Evolutionary conservation across 2,113 vertebrate species (phyloP), one percentile per base, ranked within the genome.

Genomic region (Antechinus stuartii): DNA sequence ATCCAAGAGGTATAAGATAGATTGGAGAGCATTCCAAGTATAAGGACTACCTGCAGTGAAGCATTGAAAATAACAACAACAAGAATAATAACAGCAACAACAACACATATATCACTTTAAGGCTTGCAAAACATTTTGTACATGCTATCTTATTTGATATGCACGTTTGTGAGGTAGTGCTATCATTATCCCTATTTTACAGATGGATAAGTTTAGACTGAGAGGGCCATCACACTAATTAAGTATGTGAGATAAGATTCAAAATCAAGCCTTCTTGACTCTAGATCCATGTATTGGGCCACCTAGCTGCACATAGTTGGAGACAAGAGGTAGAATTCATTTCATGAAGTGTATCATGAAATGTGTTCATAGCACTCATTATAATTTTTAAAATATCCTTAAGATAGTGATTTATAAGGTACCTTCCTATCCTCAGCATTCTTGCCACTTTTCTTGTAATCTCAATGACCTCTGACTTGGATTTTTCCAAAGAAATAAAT

Each of bases 41-140:
- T 42, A 10, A 84, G 19, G 6, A 42, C n/a, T 42, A 7, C 16
- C 68, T 42, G 68, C 19, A 84, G 61, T 35, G 30, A 68, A 16
- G 2, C 19, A 84, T 84, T 84, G 35, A 84, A 42, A 84, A 84
- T 11, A 52, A 52, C 26, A 57, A 26, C 50, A 54, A 23, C 16
- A 55, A 55, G 12, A 35, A 68, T 68, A 35, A 35, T 35, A 68
- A 55, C 5, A 19, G 3, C 10, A 68, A 1, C 30, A 35, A 35
- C 11, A 68, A 35, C 30, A 68, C 35, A 68, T 35, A 35, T 68
- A 68, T 12, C 61, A 68, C 35, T 76, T 76, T n/a, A 22, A 7
- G 35, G 61, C n/a, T 76, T 76, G 35, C 93, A 93, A 90, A 95
- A 84, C 4, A 56, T 55, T 68, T 95, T 49, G 92, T 0, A 47